Conservation (phyloP, 2,113 vertebrate genomes). For the Paramormyrops kingsleyae region DNA sequence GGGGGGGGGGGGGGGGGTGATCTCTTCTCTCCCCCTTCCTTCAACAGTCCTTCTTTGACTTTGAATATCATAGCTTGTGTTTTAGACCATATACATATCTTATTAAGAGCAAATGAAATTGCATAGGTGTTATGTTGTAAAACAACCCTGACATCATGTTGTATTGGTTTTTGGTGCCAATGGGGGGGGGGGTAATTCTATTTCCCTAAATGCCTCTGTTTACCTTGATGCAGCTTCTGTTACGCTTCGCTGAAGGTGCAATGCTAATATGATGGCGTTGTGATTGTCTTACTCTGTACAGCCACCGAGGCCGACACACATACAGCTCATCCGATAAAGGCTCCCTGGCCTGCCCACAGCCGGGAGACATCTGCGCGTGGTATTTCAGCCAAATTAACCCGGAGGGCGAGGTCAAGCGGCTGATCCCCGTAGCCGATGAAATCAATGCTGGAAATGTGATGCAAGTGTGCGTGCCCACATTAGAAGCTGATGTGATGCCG, state of each 20-base stretch:
- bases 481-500: slow-evolving; percentile 23
- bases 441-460: slow-evolving; percentile 51
- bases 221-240: background rate
- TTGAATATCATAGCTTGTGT: background rate
- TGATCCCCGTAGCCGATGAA: slow-evolving; percentile 53
- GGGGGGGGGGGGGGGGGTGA: background rate
- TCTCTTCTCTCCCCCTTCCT: background rate
- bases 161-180: background rate
- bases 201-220: background rate
- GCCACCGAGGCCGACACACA: background rate
- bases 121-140: background rate
- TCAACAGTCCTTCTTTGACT: background rate
- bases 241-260: background rate
- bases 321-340: background rate
- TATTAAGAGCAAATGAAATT: background rate
- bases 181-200: background rate
- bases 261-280: background rate
- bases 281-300: background rate
- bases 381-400: slow-evolving; percentile 28
- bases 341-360: background rate
- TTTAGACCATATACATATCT: background rate
- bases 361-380: slow-evolving; percentile 24
- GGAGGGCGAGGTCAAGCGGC: slow-evolving; percentile 41
- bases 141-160: background rate
- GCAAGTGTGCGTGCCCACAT: slow-evolving; percentile 22